Evolutionary conservation across 2,797 vertebrate species (phyloP).

Genomic region (Dromococcyx pavoninus): DNA sequence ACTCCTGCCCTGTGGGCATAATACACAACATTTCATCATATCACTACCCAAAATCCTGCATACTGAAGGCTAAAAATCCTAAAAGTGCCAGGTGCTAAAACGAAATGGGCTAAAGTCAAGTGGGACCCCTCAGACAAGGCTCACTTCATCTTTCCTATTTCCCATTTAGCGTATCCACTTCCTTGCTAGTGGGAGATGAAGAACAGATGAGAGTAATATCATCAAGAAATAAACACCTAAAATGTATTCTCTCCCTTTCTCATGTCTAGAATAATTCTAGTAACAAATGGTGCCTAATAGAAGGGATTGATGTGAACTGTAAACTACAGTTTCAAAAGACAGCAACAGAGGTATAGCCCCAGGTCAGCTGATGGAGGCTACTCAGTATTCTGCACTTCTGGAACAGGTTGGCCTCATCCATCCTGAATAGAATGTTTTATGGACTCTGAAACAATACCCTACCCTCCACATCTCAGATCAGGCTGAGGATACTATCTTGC

Average conservation of each 20-base stretch:
- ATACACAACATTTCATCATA: not conserved
- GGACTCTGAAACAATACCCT: not conserved
- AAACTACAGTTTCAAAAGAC: not conserved
- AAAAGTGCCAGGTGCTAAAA: not conserved
- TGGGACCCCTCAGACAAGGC: not conserved
- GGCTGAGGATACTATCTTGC: not conserved
- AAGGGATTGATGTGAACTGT: not conserved
- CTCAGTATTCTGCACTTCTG: not conserved
- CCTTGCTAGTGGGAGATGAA: not conserved
- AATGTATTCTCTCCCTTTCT: not conserved
- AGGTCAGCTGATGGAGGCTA: too few relatives aligned
- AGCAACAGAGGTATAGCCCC: not conserved
- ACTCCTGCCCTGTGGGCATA: not conserved
- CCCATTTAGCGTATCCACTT: not conserved
- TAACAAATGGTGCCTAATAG: not conserved
- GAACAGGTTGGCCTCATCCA: not conserved
- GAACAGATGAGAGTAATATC: not conserved
- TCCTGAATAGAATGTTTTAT: not conserved
- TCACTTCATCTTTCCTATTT: not conserved
- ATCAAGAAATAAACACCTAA: not conserved
- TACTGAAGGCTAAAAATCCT: not conserved
- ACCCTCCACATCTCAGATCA: fast-evolving
- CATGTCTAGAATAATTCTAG: not conserved
- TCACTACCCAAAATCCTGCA: not conserved
- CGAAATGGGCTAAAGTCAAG: not conserved